Percentiles rank a stretch among this genome's conserved stretches.
phyloP scores from a whole-genome alignment of 2,113 vertebrate species.

The Cyrtonyx montezumae region DNA sequence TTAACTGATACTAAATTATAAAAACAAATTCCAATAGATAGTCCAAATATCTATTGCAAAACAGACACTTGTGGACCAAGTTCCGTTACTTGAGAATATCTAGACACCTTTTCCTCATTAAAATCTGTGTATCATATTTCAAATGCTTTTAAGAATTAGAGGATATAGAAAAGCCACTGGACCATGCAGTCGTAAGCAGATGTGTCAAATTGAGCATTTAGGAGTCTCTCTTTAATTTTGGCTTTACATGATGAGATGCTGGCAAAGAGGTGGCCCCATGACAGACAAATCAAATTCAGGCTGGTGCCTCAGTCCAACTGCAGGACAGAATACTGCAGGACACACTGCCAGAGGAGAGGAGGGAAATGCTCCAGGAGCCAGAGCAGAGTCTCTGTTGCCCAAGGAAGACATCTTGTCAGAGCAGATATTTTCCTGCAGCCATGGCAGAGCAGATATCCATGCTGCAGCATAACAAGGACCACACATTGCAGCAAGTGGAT shows the following conservation, averaged over 20 bases:
- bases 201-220: fast-evolving
- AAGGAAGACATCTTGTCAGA: fast-evolving
- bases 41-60: neutral
- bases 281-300: fast-evolving
- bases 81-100: neutral
- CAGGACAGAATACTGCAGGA: fast-evolving
- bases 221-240: neutral
- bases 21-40: neutral
- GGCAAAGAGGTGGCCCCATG: fast-evolving
- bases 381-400: neutral
- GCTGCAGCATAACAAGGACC: fast-evolving
- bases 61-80: neutral
- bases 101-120: neutral
- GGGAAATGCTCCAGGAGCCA: fast-evolving
- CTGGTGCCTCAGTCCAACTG: fast-evolving
- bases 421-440: no score
- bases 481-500: fast-evolving
- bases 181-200: neutral
- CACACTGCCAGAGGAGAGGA: fast-evolving
- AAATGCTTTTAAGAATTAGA: neutral
- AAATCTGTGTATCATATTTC: neutral
- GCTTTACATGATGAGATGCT: fast-evolving
- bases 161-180: neutral
- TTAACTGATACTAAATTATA: neutral
- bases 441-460: fast-evolving